Evolutionary conservation across 1,140 invertebrate genomes (phyloP).

Genomic region (Bombus ignitus): DNA sequence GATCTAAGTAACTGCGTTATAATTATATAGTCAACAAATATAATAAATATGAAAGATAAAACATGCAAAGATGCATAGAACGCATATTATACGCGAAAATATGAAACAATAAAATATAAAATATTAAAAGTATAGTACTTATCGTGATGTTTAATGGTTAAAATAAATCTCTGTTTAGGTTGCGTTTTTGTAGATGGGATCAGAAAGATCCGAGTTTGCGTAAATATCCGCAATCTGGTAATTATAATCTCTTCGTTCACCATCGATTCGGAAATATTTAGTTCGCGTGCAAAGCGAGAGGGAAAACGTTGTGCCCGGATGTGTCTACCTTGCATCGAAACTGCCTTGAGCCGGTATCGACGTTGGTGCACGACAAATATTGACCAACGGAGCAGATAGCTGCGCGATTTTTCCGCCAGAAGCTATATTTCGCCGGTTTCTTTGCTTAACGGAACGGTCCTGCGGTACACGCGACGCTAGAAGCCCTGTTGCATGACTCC

Average conservation of each 20-base stretch:
- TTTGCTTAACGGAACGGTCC: not conserved
- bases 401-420: not conserved
- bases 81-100: too few relatives aligned
- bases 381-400: not conserved
- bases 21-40: too few relatives aligned
- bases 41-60: too few relatives aligned
- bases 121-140: too few relatives aligned
- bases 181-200: too few relatives aligned
- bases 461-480: not conserved
- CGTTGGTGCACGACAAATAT: not conserved
- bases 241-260: not conserved
- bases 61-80: too few relatives aligned
- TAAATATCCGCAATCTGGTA: not conserved
- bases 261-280: not conserved
- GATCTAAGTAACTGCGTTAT: too few relatives aligned
- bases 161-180: too few relatives aligned
- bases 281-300: constrained; percentile 6
- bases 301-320: not conserved
- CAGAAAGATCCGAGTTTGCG: too few relatives aligned
- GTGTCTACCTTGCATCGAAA: not conserved
- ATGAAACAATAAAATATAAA: too few relatives aligned
- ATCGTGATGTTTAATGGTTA: too few relatives aligned
- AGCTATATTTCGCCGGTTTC: not conserved
- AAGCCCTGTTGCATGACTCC: not conserved
- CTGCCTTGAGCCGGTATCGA: not conserved